Conservation (phyloP, 2,113 vertebrate species). For the Cochlearius cochlearius region DNA sequence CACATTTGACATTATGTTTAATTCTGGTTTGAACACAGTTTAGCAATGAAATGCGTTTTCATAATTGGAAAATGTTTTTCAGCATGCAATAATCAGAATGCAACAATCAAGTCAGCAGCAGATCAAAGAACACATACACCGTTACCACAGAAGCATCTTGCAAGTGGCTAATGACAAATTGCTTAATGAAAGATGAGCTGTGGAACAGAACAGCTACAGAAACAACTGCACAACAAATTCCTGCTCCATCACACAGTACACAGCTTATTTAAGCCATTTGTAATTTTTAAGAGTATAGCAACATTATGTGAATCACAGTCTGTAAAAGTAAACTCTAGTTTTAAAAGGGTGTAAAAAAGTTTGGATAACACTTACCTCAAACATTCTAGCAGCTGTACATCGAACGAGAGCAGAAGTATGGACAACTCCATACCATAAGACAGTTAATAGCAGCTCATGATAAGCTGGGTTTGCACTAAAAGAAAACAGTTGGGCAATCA, state of each 20-base stretch:
- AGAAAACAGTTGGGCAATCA: constrained; percentile 10
- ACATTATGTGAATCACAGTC: neutral
- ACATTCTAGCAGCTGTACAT: constrained; percentile 97
- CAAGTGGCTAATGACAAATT: neutral
- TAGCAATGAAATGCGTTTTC: neutral
- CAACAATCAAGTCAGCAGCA: neutral
- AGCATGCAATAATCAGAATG: neutral
- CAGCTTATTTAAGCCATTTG: constrained; percentile 38
- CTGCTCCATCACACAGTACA: constrained; percentile 79
- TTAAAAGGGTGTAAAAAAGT: neutral
- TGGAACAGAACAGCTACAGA: neutral
- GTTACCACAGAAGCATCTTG: neutral
- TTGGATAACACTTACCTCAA: constrained; percentile 85
- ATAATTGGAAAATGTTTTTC: neutral
- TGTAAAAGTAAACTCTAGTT: neutral
- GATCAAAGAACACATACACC: neutral
- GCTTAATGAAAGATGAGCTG: neutral
- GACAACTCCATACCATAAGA: constrained; percentile 98
- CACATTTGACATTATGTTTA: neutral
- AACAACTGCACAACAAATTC: neutral
- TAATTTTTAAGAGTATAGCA: neutral
- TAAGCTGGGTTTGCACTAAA: constrained; percentile 95
- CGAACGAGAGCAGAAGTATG: constrained; percentile 97
- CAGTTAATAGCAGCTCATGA: constrained; percentile 92
- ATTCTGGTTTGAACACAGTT: neutral